phyloP scores from a whole-genome alignment of 2,888 invertebrate species.

The Fragum fragum region DNA sequence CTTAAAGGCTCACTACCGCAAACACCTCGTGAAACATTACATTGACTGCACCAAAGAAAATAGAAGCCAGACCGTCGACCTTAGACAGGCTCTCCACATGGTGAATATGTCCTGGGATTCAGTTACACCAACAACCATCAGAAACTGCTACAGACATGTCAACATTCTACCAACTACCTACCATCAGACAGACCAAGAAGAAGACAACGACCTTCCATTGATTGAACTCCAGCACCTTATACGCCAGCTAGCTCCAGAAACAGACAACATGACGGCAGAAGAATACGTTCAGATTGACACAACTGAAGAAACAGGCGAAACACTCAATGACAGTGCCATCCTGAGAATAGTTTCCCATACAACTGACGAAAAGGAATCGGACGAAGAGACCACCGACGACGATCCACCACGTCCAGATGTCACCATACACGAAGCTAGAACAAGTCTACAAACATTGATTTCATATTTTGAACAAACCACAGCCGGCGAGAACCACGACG shows the following conservation, averaged over 20 bases:
- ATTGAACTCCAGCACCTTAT: neutral
- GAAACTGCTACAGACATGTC: neutral
- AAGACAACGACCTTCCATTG: neutral
- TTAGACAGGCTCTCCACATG: neutral
- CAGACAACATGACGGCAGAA: neutral
- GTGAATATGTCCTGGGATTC: neutral
- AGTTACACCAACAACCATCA: neutral
- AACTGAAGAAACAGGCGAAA: slow-evolving; percentile 12
- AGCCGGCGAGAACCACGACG: neutral
- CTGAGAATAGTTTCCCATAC: neutral
- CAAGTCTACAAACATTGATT: neutral
- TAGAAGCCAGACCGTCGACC: neutral
- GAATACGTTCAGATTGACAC: slow-evolving; percentile 15
- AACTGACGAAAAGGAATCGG: neutral
- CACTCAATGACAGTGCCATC: neutral
- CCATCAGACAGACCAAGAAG: neutral
- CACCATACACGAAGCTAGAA: neutral
- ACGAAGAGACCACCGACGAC: neutral
- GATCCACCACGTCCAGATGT: neutral
- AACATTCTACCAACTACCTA: neutral
- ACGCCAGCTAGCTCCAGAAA: neutral
- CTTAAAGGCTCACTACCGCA: neutral
- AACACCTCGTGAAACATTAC: neutral
- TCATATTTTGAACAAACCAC: slow-evolving; percentile 13
- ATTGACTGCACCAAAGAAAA: neutral